phyloP scores from a whole-genome alignment of 37 sponge, comb jelly and placozoan genomes.

The Hexactinellida sp. region DNA sequence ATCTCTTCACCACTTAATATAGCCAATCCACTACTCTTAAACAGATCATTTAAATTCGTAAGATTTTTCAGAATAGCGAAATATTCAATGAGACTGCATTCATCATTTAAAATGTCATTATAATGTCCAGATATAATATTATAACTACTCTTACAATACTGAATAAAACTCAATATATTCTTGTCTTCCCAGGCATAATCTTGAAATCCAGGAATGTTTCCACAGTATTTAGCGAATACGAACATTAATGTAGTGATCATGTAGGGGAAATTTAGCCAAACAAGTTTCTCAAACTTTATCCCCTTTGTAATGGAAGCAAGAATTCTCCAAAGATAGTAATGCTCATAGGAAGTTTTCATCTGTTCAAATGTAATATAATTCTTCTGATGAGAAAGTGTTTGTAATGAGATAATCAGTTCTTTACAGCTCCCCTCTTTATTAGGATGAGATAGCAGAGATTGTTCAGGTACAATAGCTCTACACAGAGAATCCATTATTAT shows the following conservation, averaged over 20 bases:
- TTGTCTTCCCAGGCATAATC: background rate
- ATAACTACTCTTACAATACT: background rate
- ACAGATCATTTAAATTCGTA: background rate
- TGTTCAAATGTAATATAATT: background rate
- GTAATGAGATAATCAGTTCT: background rate
- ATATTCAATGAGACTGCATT: background rate
- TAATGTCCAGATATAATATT: background rate
- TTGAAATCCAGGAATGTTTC: background rate
- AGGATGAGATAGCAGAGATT: background rate
- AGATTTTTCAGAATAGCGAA: background rate
- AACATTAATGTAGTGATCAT: background rate
- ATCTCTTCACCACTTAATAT: background rate
- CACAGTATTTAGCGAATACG: background rate
- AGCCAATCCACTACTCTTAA: background rate
- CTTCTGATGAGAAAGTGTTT: background rate
- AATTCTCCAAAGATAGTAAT: constrained; percentile 2
- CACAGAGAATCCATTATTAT: background rate
- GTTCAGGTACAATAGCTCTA: constrained; percentile 1
- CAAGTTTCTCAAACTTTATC: background rate
- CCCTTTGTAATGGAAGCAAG: background rate
- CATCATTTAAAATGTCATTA: background rate
- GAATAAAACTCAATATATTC: background rate
- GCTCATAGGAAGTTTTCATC: background rate
- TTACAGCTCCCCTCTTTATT: background rate
- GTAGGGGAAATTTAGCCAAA: background rate